Evolutionary conservation across 2,113 vertebrate genomes (phyloP).

Genomic region (Phodopus roborovskii): DNA sequence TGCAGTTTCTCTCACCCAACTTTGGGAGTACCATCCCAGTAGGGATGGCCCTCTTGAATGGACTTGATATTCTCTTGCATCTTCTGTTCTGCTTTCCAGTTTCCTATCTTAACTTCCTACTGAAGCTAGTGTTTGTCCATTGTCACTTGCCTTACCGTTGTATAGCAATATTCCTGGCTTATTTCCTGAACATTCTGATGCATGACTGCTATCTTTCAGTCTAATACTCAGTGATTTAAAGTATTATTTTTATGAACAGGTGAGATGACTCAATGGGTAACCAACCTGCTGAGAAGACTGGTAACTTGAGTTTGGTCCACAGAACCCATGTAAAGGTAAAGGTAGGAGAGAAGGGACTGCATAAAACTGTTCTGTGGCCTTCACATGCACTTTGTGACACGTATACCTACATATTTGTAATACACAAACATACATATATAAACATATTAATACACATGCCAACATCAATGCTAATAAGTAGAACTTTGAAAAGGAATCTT

Average conservation of each 20-base stretch:
- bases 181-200: neutral
- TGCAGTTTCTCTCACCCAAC: neutral
- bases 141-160: too few species aligned
- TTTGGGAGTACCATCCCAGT: neutral
- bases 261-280: neutral
- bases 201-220: neutral
- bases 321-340: neutral
- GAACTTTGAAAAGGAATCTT: neutral
- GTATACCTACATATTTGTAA: neutral
- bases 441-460: neutral
- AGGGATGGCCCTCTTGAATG: neutral
- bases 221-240: neutral
- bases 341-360: neutral
- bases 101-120: too few species aligned
- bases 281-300: neutral
- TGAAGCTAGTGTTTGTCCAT: too few species aligned
- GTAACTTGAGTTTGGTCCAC: neutral
- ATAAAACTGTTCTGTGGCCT: neutral
- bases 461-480: neutral
- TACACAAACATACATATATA: neutral
- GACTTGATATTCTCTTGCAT: too few species aligned
- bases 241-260: neutral
- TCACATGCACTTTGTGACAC: too few species aligned
- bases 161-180: neutral
- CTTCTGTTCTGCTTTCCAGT: neutral